A percentile compares a stretch with the other conserved stretches of the same genome.
These are phyloP conservation scores for Cyanocitta stelleri DNA, from an alignment of 2,113 vertebrate species.

Conservation along the genomic window DNA sequence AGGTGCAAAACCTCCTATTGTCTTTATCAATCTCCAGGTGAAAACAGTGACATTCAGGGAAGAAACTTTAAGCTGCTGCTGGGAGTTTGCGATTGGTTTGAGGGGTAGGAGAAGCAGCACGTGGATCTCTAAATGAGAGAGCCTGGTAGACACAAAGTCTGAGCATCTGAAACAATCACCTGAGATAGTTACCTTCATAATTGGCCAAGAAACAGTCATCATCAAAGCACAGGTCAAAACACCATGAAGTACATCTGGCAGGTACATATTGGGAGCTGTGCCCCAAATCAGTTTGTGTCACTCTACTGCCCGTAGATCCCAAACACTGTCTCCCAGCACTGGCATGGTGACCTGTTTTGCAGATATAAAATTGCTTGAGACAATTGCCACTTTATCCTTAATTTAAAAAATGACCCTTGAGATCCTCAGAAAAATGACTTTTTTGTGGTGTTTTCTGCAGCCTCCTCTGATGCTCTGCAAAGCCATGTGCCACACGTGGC, in stretches of 20 bases:
- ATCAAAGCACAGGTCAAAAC: background rate
- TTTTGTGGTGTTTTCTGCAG: background rate
- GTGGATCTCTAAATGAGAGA: background rate
- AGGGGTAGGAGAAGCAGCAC: background rate
- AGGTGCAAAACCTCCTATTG: background rate
- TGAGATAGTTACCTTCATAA: background rate
- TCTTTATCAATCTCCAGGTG: background rate
- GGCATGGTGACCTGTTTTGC: rapidly evolving
- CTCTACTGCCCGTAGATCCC: background rate
- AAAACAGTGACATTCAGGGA: background rate
- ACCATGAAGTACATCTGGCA: background rate
- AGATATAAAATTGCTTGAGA: background rate
- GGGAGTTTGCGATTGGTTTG: background rate
- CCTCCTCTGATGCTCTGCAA: background rate
- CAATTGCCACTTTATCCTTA: background rate
- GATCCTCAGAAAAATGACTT: background rate
- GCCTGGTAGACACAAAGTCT: background rate
- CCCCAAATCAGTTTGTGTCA: too few species aligned
- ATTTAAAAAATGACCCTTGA: background rate
- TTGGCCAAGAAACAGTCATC: background rate
- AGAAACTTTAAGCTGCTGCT: background rate
- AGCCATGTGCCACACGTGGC: rapidly evolving
- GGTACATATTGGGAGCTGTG: background rate
- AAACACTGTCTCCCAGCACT: background rate
- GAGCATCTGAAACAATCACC: background rate